Evolutionary conservation across 2,797 vertebrate species (phyloP).

Genomic region (Poecilia velifera): DNA sequence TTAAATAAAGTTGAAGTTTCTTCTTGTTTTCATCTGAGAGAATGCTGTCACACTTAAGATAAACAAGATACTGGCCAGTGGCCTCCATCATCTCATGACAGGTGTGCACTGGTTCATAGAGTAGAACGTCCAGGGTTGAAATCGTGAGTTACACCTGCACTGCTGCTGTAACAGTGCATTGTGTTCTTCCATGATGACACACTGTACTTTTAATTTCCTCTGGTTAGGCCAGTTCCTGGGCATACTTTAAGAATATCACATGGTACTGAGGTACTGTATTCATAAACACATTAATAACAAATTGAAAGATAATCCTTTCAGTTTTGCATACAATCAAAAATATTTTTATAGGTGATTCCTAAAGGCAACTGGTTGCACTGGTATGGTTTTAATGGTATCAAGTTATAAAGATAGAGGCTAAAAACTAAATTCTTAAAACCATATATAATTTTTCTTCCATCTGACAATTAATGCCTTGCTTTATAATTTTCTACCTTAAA

Average conservation of each 20-base stretch:
- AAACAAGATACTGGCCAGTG: conserved; percentile 21
- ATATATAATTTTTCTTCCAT: no score
- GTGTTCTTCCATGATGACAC: not conserved
- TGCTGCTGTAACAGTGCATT: not conserved
- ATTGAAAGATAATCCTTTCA: no score
- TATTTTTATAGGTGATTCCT: no score
- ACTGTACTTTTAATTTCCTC: not conserved
- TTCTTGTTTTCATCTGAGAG: not conserved
- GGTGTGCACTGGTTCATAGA: not conserved
- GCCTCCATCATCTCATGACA: conserved; percentile 34
- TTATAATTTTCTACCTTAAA: no score
- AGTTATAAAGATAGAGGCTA: no score
- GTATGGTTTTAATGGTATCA: no score
- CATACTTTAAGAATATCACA: not conserved
- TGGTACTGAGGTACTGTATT: not conserved
- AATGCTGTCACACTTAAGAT: conserved; percentile 29
- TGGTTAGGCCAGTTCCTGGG: not conserved
- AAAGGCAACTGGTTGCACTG: no score
- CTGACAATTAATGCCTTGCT: no score
- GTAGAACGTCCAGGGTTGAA: not conserved
- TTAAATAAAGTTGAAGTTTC: conserved; percentile 47
- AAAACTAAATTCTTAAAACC: no score
- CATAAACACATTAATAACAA: not conserved
- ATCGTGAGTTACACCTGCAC: not conserved
- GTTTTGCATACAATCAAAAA: no score